Conservation (phyloP, 2,113 vertebrate genomes). For the Gavia stellata region DNA sequence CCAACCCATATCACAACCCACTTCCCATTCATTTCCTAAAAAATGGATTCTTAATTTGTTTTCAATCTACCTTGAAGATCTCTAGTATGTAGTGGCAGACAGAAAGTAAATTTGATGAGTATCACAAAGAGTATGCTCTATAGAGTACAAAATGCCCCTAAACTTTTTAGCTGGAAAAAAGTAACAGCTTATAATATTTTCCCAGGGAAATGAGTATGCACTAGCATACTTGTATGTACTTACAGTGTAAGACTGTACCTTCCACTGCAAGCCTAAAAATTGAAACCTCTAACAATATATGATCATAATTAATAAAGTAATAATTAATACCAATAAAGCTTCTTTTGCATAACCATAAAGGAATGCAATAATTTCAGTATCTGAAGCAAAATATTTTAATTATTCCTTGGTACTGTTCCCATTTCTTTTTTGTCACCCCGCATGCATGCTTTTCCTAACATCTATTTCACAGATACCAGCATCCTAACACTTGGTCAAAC, state of each 20-base stretch:
- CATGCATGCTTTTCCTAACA: background rate
- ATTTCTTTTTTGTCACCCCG: background rate
- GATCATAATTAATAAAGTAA: background rate
- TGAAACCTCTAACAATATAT: background rate
- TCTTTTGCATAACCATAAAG: background rate
- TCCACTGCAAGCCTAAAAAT: background rate
- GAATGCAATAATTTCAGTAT: accelerated
- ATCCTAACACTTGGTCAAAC: background rate
- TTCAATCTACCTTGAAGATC: background rate
- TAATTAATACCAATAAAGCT: background rate
- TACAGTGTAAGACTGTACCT: background rate
- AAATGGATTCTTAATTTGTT: background rate
- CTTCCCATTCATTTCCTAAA: background rate
- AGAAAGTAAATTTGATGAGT: background rate
- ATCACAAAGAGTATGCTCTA: background rate
- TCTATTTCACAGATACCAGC: background rate
- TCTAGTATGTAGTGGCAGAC: background rate
- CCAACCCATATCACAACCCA: background rate
- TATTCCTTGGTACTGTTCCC: background rate
- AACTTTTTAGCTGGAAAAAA: background rate
- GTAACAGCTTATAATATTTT: background rate
- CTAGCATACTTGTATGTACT: background rate
- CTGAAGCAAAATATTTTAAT: background rate
- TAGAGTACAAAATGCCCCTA: background rate
- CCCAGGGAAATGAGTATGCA: background rate